Base-by-base conservation (phyloP, 2,888 invertebrate genomes). In the Zele albiditarsus region DNA sequence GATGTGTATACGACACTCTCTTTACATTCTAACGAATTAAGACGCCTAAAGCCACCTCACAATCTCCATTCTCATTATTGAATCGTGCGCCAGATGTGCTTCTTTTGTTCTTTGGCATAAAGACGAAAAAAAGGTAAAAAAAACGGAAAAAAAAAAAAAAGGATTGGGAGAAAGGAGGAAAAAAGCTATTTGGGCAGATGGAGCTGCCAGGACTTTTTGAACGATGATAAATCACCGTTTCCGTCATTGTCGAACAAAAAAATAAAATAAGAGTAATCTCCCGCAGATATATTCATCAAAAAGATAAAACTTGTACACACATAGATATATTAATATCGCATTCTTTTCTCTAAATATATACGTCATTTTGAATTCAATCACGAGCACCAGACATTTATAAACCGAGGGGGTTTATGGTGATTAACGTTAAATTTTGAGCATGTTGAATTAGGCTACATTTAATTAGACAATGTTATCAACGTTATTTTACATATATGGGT, bases 1-100 rank as follows among this genome's bases (percentile, higher is more conserved):
- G 60, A 60, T 28, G 60, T 16, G 6, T 60, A 20, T 53, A 53
- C 53, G 20, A 53, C 53, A 53, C 53, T 63, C 20, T 28, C 63
- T 33, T 10, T 33, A 28, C 12, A 72, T 65, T 20, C 46, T 38
- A 60, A 73, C 66, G 42, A 67, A 73, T 73, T 62, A 73, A 73
- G 60, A 73, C 60, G 42, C 20, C 38, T 0, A 27, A 16, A 73
- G 58, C 60, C 53, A 53, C 23, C 57, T 28, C 62, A 63, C 46
- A 23, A 63, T 63, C 28, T 33, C 70, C 74, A 68, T 74, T 68
- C 62, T 77, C 77, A 74, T 77, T 77, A 77, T 71, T 69, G 74
- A 71, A 74, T 71, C 77, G 67, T 67, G 10, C 12, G 42, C 69
- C 73, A 75, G 75, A 73, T 73, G 73, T 60, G 66, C 67, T 73